Evolutionary conservation across 2,113 vertebrate genomes (phyloP), one percentile per base, ranked within the genome.

Genomic region (Dicrurus megarhynchus): DNA sequence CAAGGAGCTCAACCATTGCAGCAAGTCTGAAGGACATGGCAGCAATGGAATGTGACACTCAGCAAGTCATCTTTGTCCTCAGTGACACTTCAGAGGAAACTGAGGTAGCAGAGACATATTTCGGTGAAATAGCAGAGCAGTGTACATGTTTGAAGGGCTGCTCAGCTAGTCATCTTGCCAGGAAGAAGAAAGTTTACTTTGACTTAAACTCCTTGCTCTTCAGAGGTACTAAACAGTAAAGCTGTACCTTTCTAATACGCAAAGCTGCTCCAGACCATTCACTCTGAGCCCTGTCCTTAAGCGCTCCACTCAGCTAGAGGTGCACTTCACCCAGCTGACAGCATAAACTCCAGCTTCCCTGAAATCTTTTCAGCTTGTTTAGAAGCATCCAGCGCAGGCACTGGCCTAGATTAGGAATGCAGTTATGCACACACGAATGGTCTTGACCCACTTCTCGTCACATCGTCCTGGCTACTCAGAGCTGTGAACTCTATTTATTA

Each of bases 401-500:
- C 28, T 84, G 93, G 92, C 93, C 95, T 95, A 84, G 83, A 95
- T 92, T 15, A 84, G 52, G 69, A 89, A 47, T 6, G 22, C 69
- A 67, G 93, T 96, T 89, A 94, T 69, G 52, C 65, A 92, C 90
- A 96, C 76, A 93, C 44, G 6, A 93, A 49, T 61, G 84, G 86
- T 81, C 73, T 55, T 93, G 88, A 97, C 95, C 95, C 96, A 95
- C 60, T 96, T 96, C 83, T 93, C 2, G 0, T 42, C 90, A 65
- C 88, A 71, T 61, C 0, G 0, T 69, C 76, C 89, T 49, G 59
- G 52, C 92, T 46, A 69, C 61, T 71, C 47, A 0, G 76, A 90
- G 69, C 71, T 57, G 69, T 77, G 64, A 96, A 93, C 71, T 91
- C 83, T 32, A 37, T 90, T 96, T 91, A 95, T 92, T 93, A 90